These are phyloP conservation scores for Bos taurus DNA, from an alignment of 2,113 vertebrate species.

Conservation along the genomic window ARS-UCD2.0 NC_037338.1:6196501-6197000, in stretches of 20 bases:
- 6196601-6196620: slow-evolving; percentile 82
- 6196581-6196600: slow-evolving; percentile 80
- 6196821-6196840: background rate
- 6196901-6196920: background rate
- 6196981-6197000: background rate
- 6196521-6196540: slow-evolving; percentile 86
- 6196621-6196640: slow-evolving; percentile 82
- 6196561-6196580: slow-evolving; percentile 83
- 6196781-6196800: background rate
- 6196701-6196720: slow-evolving; percentile 76
- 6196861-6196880: background rate
- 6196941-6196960: background rate
- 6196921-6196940: background rate
- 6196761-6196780: background rate
- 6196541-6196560: slow-evolving; percentile 87
- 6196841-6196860: background rate
- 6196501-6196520: slow-evolving; percentile 87
- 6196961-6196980: background rate
- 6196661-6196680: slow-evolving; percentile 85
- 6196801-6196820: background rate
- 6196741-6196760: background rate
- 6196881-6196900: background rate
- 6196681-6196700: slow-evolving; percentile 85
- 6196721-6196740: background rate
- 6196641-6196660: slow-evolving; percentile 83